These are phyloP conservation scores for Nasua narica DNA, from an alignment of 2,797 vertebrate species.

Conservation along the genomic window DNA sequence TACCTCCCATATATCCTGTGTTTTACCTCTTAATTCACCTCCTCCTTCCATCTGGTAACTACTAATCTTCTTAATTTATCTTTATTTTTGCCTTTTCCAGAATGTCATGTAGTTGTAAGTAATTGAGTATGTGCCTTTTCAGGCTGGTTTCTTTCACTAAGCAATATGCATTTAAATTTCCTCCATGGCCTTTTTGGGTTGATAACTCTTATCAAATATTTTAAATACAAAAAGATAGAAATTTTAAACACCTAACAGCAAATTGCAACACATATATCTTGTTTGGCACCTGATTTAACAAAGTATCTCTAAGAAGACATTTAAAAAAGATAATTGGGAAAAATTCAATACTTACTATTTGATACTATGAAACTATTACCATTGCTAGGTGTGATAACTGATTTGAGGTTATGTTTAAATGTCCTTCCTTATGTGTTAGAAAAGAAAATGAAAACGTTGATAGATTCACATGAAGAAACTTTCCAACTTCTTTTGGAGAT, in stretches of 20 bases:
- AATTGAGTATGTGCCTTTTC: background rate
- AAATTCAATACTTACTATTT: background rate
- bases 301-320: background rate
- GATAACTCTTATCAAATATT: background rate
- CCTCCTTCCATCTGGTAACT: background rate
- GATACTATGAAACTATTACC: background rate
- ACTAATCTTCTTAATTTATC: background rate
- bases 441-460: constrained; percentile 18
- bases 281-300: background rate
- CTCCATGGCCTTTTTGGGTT: background rate
- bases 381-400: background rate
- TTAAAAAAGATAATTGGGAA: background rate
- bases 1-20: background rate
- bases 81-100: background rate
- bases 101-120: background rate
- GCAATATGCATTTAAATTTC: background rate
- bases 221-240: background rate
- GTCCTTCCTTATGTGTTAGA: background rate
- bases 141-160: background rate
- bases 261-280: background rate
- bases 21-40: background rate
- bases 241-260: background rate
- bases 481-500: background rate
- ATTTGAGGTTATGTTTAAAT: background rate
- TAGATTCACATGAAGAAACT: background rate